Conservation (phyloP, 2,888 invertebrate genomes). For the Chirona hameri region DNA sequence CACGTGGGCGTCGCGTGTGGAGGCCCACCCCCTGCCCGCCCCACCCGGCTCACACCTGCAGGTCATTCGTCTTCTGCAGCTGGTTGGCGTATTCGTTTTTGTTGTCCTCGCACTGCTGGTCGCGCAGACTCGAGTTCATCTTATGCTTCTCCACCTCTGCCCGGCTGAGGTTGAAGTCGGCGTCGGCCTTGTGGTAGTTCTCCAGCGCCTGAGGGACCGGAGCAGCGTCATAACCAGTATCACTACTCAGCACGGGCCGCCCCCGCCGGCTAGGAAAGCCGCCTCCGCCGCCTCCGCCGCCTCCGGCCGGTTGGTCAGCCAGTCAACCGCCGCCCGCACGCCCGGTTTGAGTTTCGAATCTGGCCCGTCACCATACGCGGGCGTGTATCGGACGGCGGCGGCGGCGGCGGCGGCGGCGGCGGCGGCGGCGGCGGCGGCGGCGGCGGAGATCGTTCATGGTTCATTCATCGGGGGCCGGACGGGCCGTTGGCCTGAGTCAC, state of each 20-base stretch:
- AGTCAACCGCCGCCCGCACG: background rate
- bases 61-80: constrained; percentile 87
- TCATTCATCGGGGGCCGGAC: constrained; percentile 1
- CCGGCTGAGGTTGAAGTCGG: constrained; percentile 89
- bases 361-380: background rate
- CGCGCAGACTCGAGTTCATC: constrained; percentile 78
- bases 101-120: constrained; percentile 89
- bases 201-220: constrained; percentile 38
- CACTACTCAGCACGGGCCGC: too few relatives aligned
- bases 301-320: too few relatives aligned
- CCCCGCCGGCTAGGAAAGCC: too few relatives aligned
- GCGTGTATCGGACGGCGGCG: too few relatives aligned
- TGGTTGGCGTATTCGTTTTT: constrained; percentile 97
- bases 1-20: too few relatives aligned
- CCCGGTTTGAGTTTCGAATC: background rate
- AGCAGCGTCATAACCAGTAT: background rate
- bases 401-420: too few relatives aligned
- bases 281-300: background rate
- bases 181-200: constrained; percentile 92
- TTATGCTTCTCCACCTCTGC: constrained; percentile 94
- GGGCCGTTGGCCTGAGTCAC: background rate
- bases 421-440: too few relatives aligned
- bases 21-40: too few relatives aligned
- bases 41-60: constrained; percentile 55
- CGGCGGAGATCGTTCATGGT: background rate